phyloP scores from a whole-genome alignment of 2,113 vertebrate genomes.

The Coptodon rendalli region DNA sequence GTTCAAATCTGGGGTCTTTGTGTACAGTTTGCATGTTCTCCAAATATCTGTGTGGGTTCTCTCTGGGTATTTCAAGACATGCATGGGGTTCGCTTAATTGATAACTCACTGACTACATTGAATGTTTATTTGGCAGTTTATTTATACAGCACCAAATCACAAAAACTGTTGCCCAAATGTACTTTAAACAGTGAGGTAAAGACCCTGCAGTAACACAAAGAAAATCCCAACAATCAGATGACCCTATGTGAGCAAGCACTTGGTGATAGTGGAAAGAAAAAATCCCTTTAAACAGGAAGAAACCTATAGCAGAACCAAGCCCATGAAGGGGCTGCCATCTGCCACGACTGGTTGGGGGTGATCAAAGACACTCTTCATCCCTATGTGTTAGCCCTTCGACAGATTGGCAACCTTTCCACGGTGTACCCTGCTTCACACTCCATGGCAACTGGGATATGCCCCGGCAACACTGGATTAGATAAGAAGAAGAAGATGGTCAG shows the following conservation, averaged over 20 bases:
- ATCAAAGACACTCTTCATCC: neutral
- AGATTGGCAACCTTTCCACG: fast-evolving
- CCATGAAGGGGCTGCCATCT: fast-evolving
- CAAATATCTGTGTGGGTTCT: too few species aligned
- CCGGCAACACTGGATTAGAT: fast-evolving
- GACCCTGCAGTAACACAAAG: too few species aligned
- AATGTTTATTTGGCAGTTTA: too few species aligned
- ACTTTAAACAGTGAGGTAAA: too few species aligned
- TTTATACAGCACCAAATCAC: too few species aligned
- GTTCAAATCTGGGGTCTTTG: too few species aligned
- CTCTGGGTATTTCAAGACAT: too few species aligned
- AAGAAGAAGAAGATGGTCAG: fast-evolving
- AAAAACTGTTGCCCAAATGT: too few species aligned
- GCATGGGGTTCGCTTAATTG: too few species aligned
- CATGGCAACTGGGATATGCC: neutral
- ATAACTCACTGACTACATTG: too few species aligned
- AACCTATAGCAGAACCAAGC: neutral
- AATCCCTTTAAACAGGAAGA: neutral
- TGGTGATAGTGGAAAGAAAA: neutral
- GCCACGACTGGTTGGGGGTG: neutral
- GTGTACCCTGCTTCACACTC: neutral
- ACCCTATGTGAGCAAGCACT: neutral
- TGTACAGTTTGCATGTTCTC: too few species aligned
- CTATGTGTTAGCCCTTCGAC: neutral
- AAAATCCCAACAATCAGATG: neutral